Evolutionary conservation across 2,888 invertebrate genomes (phyloP).

Genomic region (Ectemnius lituratus): DNA sequence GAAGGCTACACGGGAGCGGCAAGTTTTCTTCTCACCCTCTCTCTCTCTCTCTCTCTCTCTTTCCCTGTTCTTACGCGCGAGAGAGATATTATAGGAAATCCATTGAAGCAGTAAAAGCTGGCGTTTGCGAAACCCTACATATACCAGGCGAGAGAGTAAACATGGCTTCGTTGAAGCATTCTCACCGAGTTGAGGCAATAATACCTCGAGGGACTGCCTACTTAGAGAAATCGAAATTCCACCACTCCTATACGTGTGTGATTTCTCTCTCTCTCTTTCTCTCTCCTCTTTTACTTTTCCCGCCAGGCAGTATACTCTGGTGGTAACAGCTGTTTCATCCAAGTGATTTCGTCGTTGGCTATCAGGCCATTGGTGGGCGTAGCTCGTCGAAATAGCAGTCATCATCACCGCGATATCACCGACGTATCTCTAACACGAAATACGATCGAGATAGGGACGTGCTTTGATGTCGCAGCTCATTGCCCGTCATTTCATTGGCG

Average conservation of each 20-base stretch:
- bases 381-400: not conserved
- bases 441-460: no score
- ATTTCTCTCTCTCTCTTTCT: not conserved
- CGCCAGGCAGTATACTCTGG: not conserved
- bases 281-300: not conserved
- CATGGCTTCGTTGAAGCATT: conserved; percentile 72
- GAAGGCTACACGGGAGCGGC: no score
- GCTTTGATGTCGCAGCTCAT: no score
- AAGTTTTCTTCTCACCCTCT: not conserved
- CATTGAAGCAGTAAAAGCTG: conserved; percentile 29
- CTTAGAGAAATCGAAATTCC: conserved; percentile 35
- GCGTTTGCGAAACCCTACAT: conserved; percentile 63
- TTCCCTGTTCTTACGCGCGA: not conserved
- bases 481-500: no score
- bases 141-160: conserved; percentile 34
- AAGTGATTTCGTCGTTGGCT: conserved; percentile 6
- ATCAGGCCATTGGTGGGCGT: conserved; percentile 25
- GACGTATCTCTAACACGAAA: no score
- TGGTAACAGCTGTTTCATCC: no score
- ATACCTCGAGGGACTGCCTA: not conserved
- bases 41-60: not conserved
- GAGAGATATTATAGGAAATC: conserved; percentile 27
- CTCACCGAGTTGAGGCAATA: conserved; percentile 24
- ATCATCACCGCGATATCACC: no score
- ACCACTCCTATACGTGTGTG: not conserved